Evolutionary conservation across 53 echinoderm and acorn worm genomes (phyloP), one percentile per base, ranked within the genome.

Genomic region (Patiria pectinifera): DNA sequence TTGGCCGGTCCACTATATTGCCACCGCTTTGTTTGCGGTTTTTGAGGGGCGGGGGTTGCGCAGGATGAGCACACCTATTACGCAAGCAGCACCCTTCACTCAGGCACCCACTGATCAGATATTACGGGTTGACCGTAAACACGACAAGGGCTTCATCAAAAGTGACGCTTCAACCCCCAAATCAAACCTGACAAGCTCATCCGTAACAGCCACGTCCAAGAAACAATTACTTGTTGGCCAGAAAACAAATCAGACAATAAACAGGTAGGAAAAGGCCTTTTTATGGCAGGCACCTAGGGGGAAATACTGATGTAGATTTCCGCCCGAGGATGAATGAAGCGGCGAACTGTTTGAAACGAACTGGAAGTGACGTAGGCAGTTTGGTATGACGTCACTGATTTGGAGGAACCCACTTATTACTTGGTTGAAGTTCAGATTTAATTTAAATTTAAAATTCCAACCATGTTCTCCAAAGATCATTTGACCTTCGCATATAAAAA

Each of bases 61-160:
- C 6, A 8, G 53, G 53, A 8, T 5, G 53, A 8, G 53, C 8
- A 8, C 53, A 53, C 53, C 53, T 53, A 1, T 24, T 24, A 9
- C 76, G 18, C 43, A 76, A 26, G 15, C 46, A 53, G 1, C 5
- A 53, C 2, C 6, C 53, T 53, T 53, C 8, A 47, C 63, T 14
- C 4, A 74, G 14, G 44, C 23, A 61, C 19, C 61, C 79, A n/a
- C 43, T 48, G 90, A 69, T 90, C 62, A 48, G 46, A 81, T 87
- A 44, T 85, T 85, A 85, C 86, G 63, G 80, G 21, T 21, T 49
- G 90, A 63, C 90, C 90, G 90, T 90, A 62, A 90, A 90, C 81
- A 13, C 90, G 47, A 16, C 4, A 90, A 46, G 78, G 69, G 78
- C 23, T 62, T 81, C 79, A 90, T 90, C 90, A 80, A 77, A 4